Conservation (phyloP, 2,888 invertebrate species). For the Agrochola lychnidis region DNA sequence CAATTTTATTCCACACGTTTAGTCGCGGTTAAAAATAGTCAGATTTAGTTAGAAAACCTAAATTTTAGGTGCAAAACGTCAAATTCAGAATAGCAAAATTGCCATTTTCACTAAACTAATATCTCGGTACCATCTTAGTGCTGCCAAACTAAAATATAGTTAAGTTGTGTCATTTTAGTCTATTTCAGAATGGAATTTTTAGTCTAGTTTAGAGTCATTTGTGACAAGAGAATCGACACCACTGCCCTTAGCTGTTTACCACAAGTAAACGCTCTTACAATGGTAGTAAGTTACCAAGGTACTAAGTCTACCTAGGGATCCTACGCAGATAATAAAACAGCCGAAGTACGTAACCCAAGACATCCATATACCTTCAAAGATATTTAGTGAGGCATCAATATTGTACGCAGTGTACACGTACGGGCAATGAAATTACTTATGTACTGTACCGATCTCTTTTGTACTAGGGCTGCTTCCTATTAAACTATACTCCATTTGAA, state of each 20-base stretch:
- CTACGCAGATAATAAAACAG: slow-evolving; percentile 41
- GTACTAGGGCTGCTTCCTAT: slow-evolving; percentile 33
- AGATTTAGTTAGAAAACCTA: no score
- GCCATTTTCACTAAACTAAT: no score
- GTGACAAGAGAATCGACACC: background rate
- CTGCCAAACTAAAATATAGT: no score
- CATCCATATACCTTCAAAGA: slow-evolving; percentile 37
- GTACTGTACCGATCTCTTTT: slow-evolving; percentile 27
- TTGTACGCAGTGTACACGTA: slow-evolving; percentile 35
- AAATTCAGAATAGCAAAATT: no score
- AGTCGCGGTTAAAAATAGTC: no score
- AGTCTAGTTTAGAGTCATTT: no score
- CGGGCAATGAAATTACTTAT: slow-evolving; percentile 58
- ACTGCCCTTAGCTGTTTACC: no score
- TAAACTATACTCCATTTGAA: background rate
- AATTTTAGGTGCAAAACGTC: no score
- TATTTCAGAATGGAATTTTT: no score
- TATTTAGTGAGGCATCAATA: slow-evolving; percentile 51
- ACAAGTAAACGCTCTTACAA: background rate
- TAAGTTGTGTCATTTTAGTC: no score
- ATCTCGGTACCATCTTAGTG: no score
- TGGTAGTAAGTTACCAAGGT: background rate
- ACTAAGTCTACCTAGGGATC: slow-evolving; percentile 11
- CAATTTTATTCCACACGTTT: no score
- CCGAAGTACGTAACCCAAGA: slow-evolving; percentile 10